A percentile compares a stretch with the other conserved stretches of the same genome.
Conservation (phyloP, 2,888 invertebrate genomes). For the Stomorhina lunata region DNA sequence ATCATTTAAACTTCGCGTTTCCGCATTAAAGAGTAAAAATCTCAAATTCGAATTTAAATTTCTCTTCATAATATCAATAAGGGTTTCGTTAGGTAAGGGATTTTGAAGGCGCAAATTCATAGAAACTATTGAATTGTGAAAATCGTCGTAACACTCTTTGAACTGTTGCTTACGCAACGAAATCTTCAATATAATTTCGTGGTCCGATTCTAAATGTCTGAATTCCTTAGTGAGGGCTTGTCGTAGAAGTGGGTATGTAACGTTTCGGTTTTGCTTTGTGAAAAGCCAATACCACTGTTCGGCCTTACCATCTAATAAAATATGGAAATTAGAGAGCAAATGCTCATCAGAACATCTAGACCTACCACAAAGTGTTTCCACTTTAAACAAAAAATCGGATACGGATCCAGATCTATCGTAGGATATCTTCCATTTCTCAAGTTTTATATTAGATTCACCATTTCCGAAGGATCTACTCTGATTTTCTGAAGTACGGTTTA, state of each 20-base stretch:
- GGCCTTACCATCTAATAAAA: background rate
- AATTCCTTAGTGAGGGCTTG: background rate
- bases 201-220: background rate
- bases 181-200: constrained; percentile 9
- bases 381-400: background rate
- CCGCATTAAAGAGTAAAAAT: background rate
- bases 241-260: background rate
- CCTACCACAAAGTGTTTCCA: background rate
- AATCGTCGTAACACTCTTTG: background rate
- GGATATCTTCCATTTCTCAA: background rate
- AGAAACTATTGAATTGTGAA: background rate
- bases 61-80: background rate
- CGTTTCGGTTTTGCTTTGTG: too few relatives aligned
- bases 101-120: background rate
- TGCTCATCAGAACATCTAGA: background rate
- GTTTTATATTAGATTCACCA: background rate
- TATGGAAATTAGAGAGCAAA: background rate
- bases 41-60: background rate
- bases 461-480: background rate
- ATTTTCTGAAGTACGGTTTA: background rate
- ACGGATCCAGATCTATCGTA: background rate
- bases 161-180: constrained; percentile 1
- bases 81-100: background rate
- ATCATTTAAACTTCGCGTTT: background rate
- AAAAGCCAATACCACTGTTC: background rate